Evolutionary conservation across 2,888 invertebrate species (phyloP).

Genomic region (Drosophila nr. medialis): DNA sequence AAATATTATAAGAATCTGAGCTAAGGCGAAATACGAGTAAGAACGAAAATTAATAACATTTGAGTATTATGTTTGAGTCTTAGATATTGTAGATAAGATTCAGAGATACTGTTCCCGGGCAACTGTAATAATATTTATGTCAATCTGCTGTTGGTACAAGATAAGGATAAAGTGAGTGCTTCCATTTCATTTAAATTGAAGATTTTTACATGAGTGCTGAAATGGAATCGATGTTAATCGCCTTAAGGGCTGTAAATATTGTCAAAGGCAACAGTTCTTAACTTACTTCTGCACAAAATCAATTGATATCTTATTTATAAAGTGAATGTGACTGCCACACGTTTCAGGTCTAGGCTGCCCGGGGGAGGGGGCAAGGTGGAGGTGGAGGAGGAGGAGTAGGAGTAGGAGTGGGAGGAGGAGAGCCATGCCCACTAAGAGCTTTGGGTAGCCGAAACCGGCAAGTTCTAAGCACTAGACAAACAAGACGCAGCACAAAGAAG

Average conservation of each 20-base stretch:
- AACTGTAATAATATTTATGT: constrained; percentile 62
- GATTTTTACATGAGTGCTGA: constrained; percentile 52
- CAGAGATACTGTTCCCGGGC: constrained; percentile 16
- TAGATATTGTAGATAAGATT: constrained; percentile 25
- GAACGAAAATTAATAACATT: constrained; percentile 30
- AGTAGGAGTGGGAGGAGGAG: not conserved
- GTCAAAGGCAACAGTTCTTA: constrained; percentile 50
- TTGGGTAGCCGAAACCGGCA: constrained; percentile 50
- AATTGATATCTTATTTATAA: constrained; percentile 81
- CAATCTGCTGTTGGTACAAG: constrained; percentile 36
- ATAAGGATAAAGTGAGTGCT: constrained; percentile 24
- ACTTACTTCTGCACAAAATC: constrained; percentile 56
- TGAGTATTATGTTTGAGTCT: not conserved
- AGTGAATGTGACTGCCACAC: constrained; percentile 49
- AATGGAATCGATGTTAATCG: constrained; percentile 69
- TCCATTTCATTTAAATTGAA: constrained; percentile 44
- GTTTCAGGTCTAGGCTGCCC: constrained; percentile 2
- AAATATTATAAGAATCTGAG: constrained; percentile 17
- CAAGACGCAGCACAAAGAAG: constrained; percentile 37
- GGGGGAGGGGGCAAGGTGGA: not conserved
- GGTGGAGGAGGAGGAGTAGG: constrained; percentile 2
- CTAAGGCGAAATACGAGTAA: constrained; percentile 14
- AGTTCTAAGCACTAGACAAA: constrained; percentile 72
- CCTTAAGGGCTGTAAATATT: constrained; percentile 74
- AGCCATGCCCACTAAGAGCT: constrained; percentile 33